Conservation (phyloP, 2,797 vertebrate species). For the Notamacropus eugenii region DNA sequence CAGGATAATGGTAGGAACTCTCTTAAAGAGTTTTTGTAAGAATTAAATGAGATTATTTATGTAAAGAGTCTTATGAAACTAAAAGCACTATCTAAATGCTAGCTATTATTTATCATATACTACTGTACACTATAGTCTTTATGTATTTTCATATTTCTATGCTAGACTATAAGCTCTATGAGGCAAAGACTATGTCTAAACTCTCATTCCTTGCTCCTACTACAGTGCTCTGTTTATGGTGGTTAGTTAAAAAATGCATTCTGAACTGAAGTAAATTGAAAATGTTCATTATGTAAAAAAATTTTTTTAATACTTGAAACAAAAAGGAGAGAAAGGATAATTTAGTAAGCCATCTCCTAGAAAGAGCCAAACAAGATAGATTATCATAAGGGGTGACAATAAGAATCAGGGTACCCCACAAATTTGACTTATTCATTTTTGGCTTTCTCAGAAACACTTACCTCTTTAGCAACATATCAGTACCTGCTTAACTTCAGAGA, state of each 20-base stretch:
- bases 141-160: not conserved
- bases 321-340: not conserved
- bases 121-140: not conserved
- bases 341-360: not conserved
- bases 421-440: not conserved
- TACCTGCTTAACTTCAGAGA: not conserved
- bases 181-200: not conserved
- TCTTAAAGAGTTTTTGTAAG: not conserved
- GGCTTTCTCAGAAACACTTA: not conserved
- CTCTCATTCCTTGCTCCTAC: not conserved
- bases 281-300: not conserved
- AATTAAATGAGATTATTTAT: not conserved
- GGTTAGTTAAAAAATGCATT: not conserved
- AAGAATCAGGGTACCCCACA: not conserved
- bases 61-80: not conserved
- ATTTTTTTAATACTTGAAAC: not conserved
- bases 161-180: not conserved
- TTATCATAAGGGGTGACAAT: not conserved
- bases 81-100: not conserved
- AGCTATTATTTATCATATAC: not conserved
- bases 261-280: not conserved
- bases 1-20: not conserved
- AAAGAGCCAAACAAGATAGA: not conserved
- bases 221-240: not conserved
- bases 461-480: not conserved